Conservation (phyloP, 2,113 vertebrate genomes). For the Andinoacara biseriatus region DNA sequence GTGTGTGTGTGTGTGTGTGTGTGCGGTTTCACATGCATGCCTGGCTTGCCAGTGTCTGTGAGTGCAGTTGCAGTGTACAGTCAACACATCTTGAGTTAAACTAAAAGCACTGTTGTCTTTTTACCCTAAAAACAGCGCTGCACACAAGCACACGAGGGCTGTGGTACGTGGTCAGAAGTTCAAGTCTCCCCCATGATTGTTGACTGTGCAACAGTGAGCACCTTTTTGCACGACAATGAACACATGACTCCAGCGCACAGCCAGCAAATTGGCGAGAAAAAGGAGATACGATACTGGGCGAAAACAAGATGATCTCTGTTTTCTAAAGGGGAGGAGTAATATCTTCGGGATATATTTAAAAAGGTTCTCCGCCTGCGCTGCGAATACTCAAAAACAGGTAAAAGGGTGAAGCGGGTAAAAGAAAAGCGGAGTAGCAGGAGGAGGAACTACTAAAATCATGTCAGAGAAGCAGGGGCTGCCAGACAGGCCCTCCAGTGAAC, state of each 20-base stretch:
- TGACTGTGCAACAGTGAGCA: conserved; percentile 32
- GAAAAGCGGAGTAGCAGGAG: neutral
- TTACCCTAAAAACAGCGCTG: neutral
- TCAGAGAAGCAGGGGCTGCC: conserved; percentile 77
- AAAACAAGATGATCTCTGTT: conserved; percentile 61
- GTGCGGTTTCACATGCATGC: neutral
- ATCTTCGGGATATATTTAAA: conserved; percentile 45
- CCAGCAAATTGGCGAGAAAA: conserved; percentile 8
- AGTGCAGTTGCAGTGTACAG: neutral
- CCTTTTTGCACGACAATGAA: conserved; percentile 36
- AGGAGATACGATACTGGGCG: conserved; percentile 16
- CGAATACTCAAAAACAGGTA: conserved; percentile 29
- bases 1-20: neutral
- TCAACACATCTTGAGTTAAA: neutral
- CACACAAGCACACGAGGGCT: neutral
- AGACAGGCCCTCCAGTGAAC: conserved; percentile 83
- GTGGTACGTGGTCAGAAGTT: conserved; percentile 8
- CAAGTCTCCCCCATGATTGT: conserved; percentile 14
- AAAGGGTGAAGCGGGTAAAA: neutral
- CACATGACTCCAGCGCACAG: conserved; percentile 46
- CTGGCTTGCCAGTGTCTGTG: neutral
- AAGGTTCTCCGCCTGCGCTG: conserved; percentile 8
- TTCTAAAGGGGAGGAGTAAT: conserved; percentile 47
- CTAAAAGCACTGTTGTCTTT: neutral
- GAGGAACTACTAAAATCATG: conserved; percentile 1